Evolutionary conservation across 2,888 invertebrate genomes (phyloP), one percentile per base, ranked within the genome.

Genomic region (Tipula vernalis): DNA sequence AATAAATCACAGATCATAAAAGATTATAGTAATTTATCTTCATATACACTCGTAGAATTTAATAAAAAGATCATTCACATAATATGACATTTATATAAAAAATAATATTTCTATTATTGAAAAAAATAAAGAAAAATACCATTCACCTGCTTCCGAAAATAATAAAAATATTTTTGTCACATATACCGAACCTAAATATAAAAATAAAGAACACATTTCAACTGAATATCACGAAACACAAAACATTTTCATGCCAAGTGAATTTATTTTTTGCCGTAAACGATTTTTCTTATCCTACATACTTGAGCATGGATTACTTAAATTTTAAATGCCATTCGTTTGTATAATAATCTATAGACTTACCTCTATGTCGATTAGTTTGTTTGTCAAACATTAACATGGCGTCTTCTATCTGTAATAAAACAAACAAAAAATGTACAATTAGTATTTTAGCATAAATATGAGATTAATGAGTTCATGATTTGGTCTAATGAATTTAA

Each of bases 321-420:
- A 39, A 71, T 85, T 71, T 28, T 28, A 36, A 86, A n/a, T 10
- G 8, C 39, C 42, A 86, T 86, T 28, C 28, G n/a, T 39, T 39
- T 39, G 39, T 39, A 39, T 39, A 39, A 6, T 28, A 28, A 28
- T 28, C 28, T 28, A n/a, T 36, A 84, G 87, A 93, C 96, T 95
- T 92, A 97, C 97, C 97, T 97, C 99, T 96, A 94, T 99, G 99
- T 94, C 99, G 96, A 94, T 99, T 99, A 92, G 99, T 99, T 93
- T 99, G 98, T 95, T 99, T 99, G 94, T 99, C 99, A 93, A 99
- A 99, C 99, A 99, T 99, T 92, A 99, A 95, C 99, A 99, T 99
- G 90, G 99, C 99, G 92, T 99, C 99, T 93, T 99, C 98, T 92
- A 99, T 98, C 98, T 98, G 96, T 88, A 97, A 97, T 92, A 90